Percentiles rank a stretch among this genome's conserved stretches.
Conservation (phyloP, 1,140 invertebrate species). For the Drosophila sturtevanti region DNA sequence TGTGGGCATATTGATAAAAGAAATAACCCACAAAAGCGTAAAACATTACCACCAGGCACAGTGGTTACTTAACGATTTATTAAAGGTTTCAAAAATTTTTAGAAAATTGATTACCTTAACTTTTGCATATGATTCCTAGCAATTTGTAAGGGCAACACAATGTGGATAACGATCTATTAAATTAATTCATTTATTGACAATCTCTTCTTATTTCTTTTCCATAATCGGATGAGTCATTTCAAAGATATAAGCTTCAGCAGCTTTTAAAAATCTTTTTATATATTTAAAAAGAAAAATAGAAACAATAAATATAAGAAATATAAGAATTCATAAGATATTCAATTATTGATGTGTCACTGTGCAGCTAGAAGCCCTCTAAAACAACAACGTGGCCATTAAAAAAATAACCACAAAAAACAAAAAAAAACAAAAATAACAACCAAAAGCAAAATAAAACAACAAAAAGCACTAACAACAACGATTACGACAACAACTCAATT, state of each 20-base stretch:
- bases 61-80: background rate
- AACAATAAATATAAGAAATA: no score
- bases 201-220: no score
- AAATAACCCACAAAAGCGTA: slow-evolving; percentile 5
- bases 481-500: slow-evolving; percentile 55
- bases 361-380: slow-evolving; percentile 56
- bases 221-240: no score
- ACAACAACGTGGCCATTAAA: slow-evolving; percentile 27
- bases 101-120: no score
- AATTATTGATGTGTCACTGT: slow-evolving; percentile 48
- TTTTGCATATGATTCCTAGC: no score
- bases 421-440: slow-evolving; percentile 42
- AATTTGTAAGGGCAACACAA: no score
- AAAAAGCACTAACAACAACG: slow-evolving; percentile 47
- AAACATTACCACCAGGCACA: background rate
- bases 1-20: slow-evolving; percentile 6
- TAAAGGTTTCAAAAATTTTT: background rate
- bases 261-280: no score
- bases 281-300: no score
- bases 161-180: no score
- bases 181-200: no score
- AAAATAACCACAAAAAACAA: slow-evolving; percentile 41
- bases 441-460: slow-evolving; percentile 34
- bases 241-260: no score
- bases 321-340: background rate